Conservation (phyloP, 1,140 invertebrate species). For the Brachionus manjavacas region DNA sequence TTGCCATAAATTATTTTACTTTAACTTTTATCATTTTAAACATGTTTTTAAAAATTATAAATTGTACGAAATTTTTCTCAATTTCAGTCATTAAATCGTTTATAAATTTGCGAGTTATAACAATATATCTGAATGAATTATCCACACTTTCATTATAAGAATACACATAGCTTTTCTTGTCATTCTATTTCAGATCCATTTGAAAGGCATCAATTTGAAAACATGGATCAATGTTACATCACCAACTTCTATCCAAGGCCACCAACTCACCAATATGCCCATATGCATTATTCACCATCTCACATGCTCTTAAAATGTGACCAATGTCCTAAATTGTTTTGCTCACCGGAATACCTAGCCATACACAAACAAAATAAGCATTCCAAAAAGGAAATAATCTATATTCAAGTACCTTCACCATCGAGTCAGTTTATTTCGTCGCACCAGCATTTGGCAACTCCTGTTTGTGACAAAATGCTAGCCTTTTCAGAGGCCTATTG, state of each 20-base stretch:
- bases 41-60: neutral
- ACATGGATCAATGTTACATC: neutral
- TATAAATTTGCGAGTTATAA: neutral
- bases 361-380: slow-evolving; percentile 2
- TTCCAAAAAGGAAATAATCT: neutral
- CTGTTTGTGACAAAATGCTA: neutral
- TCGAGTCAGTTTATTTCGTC: neutral
- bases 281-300: neutral
- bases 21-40: neutral
- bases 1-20: neutral
- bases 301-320: neutral
- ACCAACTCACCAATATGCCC: neutral
- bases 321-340: slow-evolving; percentile 3
- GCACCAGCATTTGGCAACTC: neutral
- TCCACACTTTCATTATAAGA: neutral
- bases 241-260: neutral
- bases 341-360: neutral
- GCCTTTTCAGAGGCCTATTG: slow-evolving; percentile 52
- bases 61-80: neutral
- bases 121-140: neutral
- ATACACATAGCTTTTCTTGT: neutral
- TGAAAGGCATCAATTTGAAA: neutral
- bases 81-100: neutral
- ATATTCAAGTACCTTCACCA: neutral
- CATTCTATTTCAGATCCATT: neutral